These are phyloP conservation scores for Sialis lutaria DNA, from an alignment of 2,888 invertebrate genomes.

Conservation along the genomic window DNA sequence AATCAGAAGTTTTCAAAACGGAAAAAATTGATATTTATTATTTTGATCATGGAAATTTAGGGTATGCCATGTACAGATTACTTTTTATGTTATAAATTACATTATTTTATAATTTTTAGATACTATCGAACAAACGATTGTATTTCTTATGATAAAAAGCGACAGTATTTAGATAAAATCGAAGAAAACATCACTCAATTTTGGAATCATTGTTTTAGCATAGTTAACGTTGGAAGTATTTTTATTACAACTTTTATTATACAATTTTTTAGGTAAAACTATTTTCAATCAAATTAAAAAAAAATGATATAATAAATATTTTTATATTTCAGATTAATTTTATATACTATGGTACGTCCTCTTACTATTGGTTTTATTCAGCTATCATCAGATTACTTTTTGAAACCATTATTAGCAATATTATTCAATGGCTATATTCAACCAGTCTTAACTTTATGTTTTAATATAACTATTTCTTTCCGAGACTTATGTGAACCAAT, in stretches of 20 bases:
- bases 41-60: constrained; percentile 48
- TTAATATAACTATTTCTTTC: constrained; percentile 39
- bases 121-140: constrained; percentile 44
- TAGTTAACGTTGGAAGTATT: constrained; percentile 37
- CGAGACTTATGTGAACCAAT: constrained; percentile 43
- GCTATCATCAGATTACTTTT: constrained; percentile 43
- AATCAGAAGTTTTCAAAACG: constrained; percentile 3
- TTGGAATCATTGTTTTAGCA: constrained; percentile 50
- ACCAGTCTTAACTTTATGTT: constrained; percentile 45
- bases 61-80: constrained; percentile 21
- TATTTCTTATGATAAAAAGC: constrained; percentile 36
- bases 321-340: constrained; percentile 26
- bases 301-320: neutral
- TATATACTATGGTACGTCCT: constrained; percentile 38
- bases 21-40: constrained; percentile 44
- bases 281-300: no score
- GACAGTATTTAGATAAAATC: constrained; percentile 37
- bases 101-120: constrained; percentile 18
- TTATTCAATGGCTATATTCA: constrained; percentile 46
- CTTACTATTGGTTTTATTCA: constrained; percentile 41
- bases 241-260: constrained; percentile 41
- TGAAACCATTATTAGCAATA: constrained; percentile 46
- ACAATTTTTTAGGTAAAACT: constrained; percentile 31
- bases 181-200: constrained; percentile 39
- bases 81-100: neutral